Conservation (phyloP, 2,888 invertebrate genomes). For the Agriotes lineatus region DNA sequence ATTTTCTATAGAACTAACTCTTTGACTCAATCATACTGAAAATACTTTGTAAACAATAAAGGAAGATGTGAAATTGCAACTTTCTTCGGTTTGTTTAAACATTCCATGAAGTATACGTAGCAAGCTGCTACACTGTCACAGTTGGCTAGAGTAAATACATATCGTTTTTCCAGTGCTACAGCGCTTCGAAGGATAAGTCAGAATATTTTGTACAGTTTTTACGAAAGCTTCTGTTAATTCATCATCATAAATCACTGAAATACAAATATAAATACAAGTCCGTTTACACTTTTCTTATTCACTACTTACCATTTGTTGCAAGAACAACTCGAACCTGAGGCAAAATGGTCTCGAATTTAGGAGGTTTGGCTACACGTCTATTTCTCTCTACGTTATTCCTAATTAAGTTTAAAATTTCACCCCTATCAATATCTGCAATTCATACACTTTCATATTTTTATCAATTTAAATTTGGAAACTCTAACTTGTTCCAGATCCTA, state of each 20-base stretch:
- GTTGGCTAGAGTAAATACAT: conserved; percentile 85
- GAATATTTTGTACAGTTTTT: conserved; percentile 75
- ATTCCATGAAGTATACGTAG: conserved; percentile 83
- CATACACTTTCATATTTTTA: background rate
- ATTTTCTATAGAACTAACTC: conserved; percentile 83
- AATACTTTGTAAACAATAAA: conserved; percentile 83
- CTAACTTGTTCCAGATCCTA: conserved; percentile 89
- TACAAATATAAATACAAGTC: too few species aligned
- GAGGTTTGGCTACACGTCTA: conserved; percentile 70
- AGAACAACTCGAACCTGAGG: conserved; percentile 75
- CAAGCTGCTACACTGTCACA: conserved; percentile 88
- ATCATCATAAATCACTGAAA: conserved; percentile 87
- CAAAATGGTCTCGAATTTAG: conserved; percentile 73
- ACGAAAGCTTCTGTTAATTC: conserved; percentile 85
- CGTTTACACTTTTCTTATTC: too few species aligned
- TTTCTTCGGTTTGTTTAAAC: conserved; percentile 69
- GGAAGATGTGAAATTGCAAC: conserved; percentile 75
- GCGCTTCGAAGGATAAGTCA: conserved; percentile 70
- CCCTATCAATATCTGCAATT: conserved; percentile 78
- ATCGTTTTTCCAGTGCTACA: conserved; percentile 87
- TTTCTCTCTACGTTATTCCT: conserved; percentile 78
- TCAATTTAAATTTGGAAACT: background rate
- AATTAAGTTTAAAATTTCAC: conserved; percentile 81
- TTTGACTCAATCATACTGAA: conserved; percentile 83
- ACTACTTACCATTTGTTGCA: conserved; percentile 83